These are phyloP conservation scores for Bufotes viridis DNA, from an alignment of 2,797 vertebrate species.

Conservation along the genomic window DNA sequence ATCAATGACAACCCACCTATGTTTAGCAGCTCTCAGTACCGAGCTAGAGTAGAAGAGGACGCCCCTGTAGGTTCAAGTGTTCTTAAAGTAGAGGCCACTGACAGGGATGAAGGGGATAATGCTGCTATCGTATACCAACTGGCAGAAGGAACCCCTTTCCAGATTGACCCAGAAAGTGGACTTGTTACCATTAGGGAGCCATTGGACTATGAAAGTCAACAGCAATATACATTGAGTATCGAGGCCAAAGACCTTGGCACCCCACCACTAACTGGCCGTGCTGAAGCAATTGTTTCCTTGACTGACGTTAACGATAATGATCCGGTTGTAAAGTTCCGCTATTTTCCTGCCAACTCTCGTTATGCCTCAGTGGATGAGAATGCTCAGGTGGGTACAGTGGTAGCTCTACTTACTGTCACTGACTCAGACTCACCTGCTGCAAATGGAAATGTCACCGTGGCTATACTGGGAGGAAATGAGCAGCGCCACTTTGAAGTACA, in stretches of 20 bases:
- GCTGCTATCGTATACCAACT: constrained; percentile 90
- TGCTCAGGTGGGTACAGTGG: constrained; percentile 92
- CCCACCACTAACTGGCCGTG: constrained; percentile 86
- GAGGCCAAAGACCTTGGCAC: constrained; percentile 89
- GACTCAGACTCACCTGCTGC: constrained; percentile 91
- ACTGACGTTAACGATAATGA: constrained; percentile 96
- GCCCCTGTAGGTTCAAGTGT: constrained; percentile 87
- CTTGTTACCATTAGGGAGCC: constrained; percentile 88
- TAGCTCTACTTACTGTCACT: constrained; percentile 93
- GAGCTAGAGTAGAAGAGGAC: constrained; percentile 88
- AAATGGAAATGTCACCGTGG: constrained; percentile 96
- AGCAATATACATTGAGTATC: constrained; percentile 90
- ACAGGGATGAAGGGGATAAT: constrained; percentile 92
- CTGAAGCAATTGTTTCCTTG: constrained; percentile 89
- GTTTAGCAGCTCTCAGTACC: constrained; percentile 89
- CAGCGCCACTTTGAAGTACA: constrained; percentile 97
- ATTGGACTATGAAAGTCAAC: constrained; percentile 88
- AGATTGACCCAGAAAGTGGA: constrained; percentile 91
- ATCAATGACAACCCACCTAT: constrained; percentile 94
- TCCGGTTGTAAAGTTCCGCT: constrained; percentile 94
- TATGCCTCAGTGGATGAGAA: constrained; percentile 97
- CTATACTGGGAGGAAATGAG: constrained; percentile 94
- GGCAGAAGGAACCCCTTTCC: constrained; percentile 88
- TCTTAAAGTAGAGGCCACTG: constrained; percentile 87
- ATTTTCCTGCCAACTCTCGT: constrained; percentile 93